Evolutionary conservation across 1,140 invertebrate species (phyloP), one percentile per base, ranked within the genome.

Genomic region (Solenopsis invicta): DNA sequence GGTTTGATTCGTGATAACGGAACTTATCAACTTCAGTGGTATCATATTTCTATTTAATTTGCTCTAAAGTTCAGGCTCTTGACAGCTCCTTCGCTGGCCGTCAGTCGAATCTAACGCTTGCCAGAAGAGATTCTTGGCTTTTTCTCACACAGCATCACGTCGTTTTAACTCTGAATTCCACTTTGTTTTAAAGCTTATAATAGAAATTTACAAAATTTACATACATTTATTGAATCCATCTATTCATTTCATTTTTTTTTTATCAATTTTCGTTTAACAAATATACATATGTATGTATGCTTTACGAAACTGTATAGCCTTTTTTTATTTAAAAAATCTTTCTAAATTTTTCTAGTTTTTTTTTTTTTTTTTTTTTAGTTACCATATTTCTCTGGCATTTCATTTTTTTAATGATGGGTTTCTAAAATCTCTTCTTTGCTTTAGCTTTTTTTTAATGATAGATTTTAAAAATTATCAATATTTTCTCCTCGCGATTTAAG

Each of bases 31-130:
- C 4, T 62, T 59, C 3, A 62, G 10, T 29, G 37, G 4, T n/a
- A n/a, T n/a, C n/a, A 54, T 74, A 67, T 12, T 77, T 62, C 21
- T 29, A 64, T 77, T 48, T 77, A 64, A 64, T 64, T 48, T 64
- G 4, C 16, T 78, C 3, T 48, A n/a, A 77, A 62, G 21, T 48
- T 5, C 18, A 10, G 50, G 45, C 8, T 62, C 4, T 62, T 62
- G 21, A 34, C 37, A 48, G 12, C 16, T 29, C 2, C 8, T 5
- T 48, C 21, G 21, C 37, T 62, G 13, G 16, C 13, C 21, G 41
- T 16, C 34, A 21, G 12, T 56, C 29, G 18, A 56, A 74, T 37
- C 18, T 77, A 16, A 62, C 5, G 62, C 21, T 45, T 77, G 56
- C 5, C 56, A 77, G 56, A 77, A 77, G 41, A 37, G 41, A 64